Conservation (phyloP, 2,888 invertebrate genomes). For the Mamestra brassicae region DNA sequence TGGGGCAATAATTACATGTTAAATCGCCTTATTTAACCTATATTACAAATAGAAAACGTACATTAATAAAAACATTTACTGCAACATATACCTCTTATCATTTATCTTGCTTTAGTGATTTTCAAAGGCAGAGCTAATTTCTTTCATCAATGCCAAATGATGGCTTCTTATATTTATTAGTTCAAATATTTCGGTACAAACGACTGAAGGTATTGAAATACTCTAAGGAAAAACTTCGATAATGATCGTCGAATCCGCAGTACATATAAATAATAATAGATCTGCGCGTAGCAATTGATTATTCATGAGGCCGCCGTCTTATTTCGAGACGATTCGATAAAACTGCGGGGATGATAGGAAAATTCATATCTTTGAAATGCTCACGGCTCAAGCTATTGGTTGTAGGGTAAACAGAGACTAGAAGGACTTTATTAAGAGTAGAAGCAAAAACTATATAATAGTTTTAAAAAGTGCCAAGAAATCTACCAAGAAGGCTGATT, state of each 20-base stretch:
- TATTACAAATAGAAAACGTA: background rate
- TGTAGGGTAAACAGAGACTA: conserved; percentile 34
- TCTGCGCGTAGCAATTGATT: conserved; percentile 72
- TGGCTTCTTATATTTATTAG: background rate
- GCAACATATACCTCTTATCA: too few relatives aligned
- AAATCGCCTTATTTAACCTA: background rate
- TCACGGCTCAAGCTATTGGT: conserved; percentile 32
- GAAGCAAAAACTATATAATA: background rate
- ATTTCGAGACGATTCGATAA: conserved; percentile 63
- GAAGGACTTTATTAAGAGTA: conserved; percentile 11
- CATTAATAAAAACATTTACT: background rate
- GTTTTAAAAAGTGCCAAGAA: background rate
- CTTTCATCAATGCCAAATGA: background rate
- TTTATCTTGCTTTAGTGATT: background rate
- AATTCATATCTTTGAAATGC: conserved; percentile 58
- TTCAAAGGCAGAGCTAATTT: background rate
- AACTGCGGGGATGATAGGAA: conserved; percentile 53
- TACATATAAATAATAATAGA: conserved; percentile 69
- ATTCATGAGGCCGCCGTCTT: conserved; percentile 72
- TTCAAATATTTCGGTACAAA: conserved; percentile 38
- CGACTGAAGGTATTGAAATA: conserved; percentile 46
- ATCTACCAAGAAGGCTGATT: too few relatives aligned
- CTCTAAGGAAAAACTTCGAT: conserved; percentile 59
- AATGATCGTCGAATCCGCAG: conserved; percentile 64
- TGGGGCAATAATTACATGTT: background rate